Evolutionary conservation across 1,140 invertebrate genomes (phyloP).

Genomic region (Tribolium madens): DNA sequence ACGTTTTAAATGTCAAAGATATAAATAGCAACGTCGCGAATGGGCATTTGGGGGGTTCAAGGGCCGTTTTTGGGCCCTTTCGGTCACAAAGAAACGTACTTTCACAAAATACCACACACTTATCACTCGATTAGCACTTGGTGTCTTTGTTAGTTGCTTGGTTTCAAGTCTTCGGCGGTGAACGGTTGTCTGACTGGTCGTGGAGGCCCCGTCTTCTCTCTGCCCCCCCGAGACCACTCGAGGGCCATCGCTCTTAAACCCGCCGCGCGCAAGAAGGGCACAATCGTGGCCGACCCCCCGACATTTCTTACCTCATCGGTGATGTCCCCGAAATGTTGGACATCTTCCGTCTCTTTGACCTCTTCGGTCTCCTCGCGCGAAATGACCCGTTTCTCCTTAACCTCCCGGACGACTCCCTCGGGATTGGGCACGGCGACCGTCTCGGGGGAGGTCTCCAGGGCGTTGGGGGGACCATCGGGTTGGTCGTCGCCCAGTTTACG

Average conservation of each 20-base stretch:
- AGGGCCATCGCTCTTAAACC: slow-evolving; percentile 14
- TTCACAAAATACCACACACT: slow-evolving; percentile 24
- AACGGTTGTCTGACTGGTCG: slow-evolving; percentile 57
- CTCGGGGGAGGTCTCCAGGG: slow-evolving; percentile 59
- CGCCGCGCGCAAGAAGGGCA: background rate
- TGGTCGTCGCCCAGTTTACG: slow-evolving; percentile 65
- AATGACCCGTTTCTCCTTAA: slow-evolving; percentile 81
- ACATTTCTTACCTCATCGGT: slow-evolving; percentile 79
- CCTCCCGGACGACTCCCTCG: slow-evolving; percentile 82
- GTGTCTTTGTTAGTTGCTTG: slow-evolving; percentile 19
- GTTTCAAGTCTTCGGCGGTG: slow-evolving; percentile 48
- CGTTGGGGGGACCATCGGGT: slow-evolving; percentile 61
- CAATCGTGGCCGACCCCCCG: no score
- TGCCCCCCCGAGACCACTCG: slow-evolving; percentile 40
- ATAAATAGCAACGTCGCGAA: slow-evolving; percentile 12
- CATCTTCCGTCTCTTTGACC: slow-evolving; percentile 83
- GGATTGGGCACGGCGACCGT: slow-evolving; percentile 71
- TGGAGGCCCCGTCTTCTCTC: slow-evolving; percentile 43
- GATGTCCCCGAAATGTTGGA: slow-evolving; percentile 83
- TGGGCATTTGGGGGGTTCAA: background rate
- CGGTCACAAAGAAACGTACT: background rate
- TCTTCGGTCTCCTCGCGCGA: slow-evolving; percentile 87
- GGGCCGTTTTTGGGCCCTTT: background rate
- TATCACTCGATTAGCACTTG: slow-evolving; percentile 32
- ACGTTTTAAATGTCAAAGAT: slow-evolving; percentile 24